Evolutionary conservation across 2,888 invertebrate genomes (phyloP).

Genomic region (Oxyscelio sp.): DNA sequence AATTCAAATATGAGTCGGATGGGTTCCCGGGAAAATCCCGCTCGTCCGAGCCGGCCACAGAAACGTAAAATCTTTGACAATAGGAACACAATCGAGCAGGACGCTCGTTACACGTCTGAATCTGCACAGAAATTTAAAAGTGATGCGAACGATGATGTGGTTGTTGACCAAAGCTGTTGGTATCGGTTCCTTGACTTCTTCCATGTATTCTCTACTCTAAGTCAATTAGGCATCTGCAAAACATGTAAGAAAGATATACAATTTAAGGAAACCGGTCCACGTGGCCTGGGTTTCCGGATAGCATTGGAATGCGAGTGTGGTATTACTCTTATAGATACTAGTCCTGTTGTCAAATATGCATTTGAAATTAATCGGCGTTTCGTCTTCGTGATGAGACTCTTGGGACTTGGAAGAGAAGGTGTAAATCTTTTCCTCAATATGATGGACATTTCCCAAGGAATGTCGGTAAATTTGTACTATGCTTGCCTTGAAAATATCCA

Average conservation of each 20-base stretch:
- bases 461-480: conserved; percentile 54
- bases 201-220: conserved; percentile 7
- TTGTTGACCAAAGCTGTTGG: not conserved
- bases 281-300: conserved; percentile 30
- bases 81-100: not conserved
- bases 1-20: not conserved
- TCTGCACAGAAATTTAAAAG: not conserved
- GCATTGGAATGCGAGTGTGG: not conserved
- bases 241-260: not conserved
- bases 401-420: conserved; percentile 76
- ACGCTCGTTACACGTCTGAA: not conserved
- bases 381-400: conserved; percentile 76
- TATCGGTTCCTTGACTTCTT: not conserved
- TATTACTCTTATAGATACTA: conserved; percentile 22
- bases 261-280: not conserved
- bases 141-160: not conserved
- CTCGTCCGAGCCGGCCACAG: not conserved
- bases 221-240: conserved; percentile 5
- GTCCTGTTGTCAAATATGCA: conserved; percentile 26
- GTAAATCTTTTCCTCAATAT: conserved; percentile 77
- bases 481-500: not conserved
- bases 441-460: conserved; percentile 72
- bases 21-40: not conserved
- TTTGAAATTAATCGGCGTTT: conserved; percentile 47
- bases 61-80: not conserved